Evolutionary conservation across 2,113 vertebrate species (phyloP), one percentile per base, ranked within the genome.

Genomic region (Melanerpes formicivorus): DNA sequence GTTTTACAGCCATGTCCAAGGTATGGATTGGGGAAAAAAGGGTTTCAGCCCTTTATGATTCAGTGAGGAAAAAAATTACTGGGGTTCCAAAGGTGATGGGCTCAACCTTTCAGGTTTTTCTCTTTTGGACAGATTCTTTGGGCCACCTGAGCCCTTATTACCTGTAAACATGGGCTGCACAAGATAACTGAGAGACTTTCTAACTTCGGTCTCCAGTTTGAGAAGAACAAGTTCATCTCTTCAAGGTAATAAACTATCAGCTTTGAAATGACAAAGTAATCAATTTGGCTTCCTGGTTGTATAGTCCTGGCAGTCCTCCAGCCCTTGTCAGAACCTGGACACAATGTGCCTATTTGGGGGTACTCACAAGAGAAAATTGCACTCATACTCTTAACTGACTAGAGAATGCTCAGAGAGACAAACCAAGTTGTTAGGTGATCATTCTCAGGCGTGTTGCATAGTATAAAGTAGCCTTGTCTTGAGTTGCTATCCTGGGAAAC

Each of bases 361-460:
- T 22, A 4, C 32, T 37, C 10, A 10, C n/a, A 34, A 8, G 34
- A 37, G 7, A 44, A n/a, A 76, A 54, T 5, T 1, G 6, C 23
- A 1, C 48, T 0, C 2, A 32, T 40, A 62, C 29, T 30, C 21
- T 15, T 5, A 7, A 2, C 5, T 3, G 40, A 5, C 3, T 15
- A 5, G 25, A 7, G 3, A 5, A 1, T 1, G 5, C 44, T 37
- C 0, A 0, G 29, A 69, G 40, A 15, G 16, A n/a, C 29, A 32
- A 62, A 29, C 10, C 9, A 1, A 58, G 22, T 13, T 15, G 0
- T 5, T 0, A 19, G 11, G 5, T 0, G 2, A 2, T 5, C 1
- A 1, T 26, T 54, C n/a, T 30, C 32, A 22, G 79, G 26, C 1
- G 0, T 9, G 2, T 6, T 27, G n/a, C 9, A 0, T 0, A 9